Evolutionary conservation across 2,888 invertebrate genomes (phyloP), one percentile per base, ranked within the genome.

Genomic region (Eristalis pertinax): DNA sequence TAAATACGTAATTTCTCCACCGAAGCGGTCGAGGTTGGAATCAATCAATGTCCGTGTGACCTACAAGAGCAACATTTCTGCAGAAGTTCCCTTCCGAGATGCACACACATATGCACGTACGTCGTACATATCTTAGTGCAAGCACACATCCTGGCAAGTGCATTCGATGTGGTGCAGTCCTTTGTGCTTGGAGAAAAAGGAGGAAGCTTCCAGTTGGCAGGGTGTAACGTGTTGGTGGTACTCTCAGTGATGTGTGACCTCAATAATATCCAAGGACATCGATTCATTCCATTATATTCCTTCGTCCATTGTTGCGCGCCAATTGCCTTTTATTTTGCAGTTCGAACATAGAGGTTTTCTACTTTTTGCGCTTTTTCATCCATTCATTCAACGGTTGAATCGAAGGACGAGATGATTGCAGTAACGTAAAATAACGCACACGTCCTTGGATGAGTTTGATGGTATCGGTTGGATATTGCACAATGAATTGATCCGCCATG

Each of bases 41-140:
- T 86, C 86, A 86, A 86, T 86, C 83, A 83, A 79, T 78, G 78
- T 86, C 78, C 70, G 58, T 58, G 69, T 76, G 68, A 72, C 82
- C 69, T 64, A 58, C 19, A 76, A 67, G 63, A 80, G 67, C 60
- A 72, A 63, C 41, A 76, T 63, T 56, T 67, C 60, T 62, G 63
- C 63, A 68, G 29, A 74, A 77, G 58, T 64, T 26, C 24, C n/a
- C 22, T 35, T 75, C 58, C 29, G 19, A 72, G 58, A 67, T 64
- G 43, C 41, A 29, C 60, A 70, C 63, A 78, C 78, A n/a, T n/a
- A n/a, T n/a, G n/a, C n/a, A n/a, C n/a, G n/a, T n/a, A n/a, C n/a
- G n/a, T n/a, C n/a, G n/a, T n/a, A n/a, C n/a, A n/a, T n/a, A n/a
- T n/a, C n/a, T n/a, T n/a, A 24, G 22, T 26, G 26, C 50, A 50